A percentile compares a stretch with the other conserved stretches of the same genome.
Evolutionary conservation across 2,113 vertebrate species (phyloP).

Genomic region (Theristicus caerulescens): DNA sequence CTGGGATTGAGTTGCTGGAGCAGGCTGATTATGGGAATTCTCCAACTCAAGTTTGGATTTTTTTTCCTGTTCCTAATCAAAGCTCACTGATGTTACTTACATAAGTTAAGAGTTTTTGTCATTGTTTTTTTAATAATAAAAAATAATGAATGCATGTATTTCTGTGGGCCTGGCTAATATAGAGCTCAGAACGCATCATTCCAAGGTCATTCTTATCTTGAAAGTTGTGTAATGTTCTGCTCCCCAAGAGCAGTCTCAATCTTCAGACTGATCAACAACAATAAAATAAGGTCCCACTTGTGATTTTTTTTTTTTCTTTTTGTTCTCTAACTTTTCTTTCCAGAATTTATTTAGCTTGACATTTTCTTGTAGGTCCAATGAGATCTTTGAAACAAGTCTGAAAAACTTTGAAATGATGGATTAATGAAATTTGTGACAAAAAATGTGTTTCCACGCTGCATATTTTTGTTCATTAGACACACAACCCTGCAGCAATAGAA

Average conservation of each 20-base stretch:
- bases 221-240: not conserved
- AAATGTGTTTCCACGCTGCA: accelerated
- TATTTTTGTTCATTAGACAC: not conserved
- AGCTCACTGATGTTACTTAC: not conserved
- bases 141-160: not conserved
- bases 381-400: not conserved
- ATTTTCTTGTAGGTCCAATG: not conserved
- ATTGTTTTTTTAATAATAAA: not conserved
- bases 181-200: not conserved
- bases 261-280: not conserved
- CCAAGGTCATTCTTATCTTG: not conserved
- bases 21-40: not conserved
- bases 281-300: too few relatives aligned
- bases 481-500: not conserved
- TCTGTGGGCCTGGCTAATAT: not conserved
- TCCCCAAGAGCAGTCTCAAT: not conserved
- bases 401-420: not conserved
- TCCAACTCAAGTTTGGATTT: not conserved
- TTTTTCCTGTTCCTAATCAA: not conserved
- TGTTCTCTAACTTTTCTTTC: not conserved
- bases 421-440: not conserved
- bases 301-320: not conserved
- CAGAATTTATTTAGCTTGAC: not conserved
- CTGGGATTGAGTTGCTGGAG: not conserved
- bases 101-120: not conserved